phyloP scores from a whole-genome alignment of 2,113 vertebrate species.

The Setophaga petechia region DNA sequence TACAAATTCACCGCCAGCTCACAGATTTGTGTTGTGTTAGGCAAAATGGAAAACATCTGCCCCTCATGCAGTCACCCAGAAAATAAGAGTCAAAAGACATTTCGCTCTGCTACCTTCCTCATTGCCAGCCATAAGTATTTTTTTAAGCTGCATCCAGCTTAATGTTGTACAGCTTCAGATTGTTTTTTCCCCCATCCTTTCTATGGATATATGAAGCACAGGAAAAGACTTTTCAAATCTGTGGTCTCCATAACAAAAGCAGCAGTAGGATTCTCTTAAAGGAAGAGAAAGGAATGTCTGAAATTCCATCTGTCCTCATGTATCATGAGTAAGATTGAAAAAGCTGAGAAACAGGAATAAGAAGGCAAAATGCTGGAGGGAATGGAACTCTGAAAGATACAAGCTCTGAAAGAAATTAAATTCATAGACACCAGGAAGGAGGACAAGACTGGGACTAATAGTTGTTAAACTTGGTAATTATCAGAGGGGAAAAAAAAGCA shows the following conservation, averaged over 20 bases:
- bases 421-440: not conserved
- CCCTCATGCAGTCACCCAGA: not conserved
- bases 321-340: not conserved
- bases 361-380: not conserved
- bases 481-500: not conserved
- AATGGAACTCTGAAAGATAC: not conserved
- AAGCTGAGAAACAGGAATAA: not conserved
- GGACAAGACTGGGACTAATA: not conserved
- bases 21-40: not conserved
- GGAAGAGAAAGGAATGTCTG: not conserved
- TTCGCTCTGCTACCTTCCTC: not conserved
- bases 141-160: not conserved
- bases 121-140: not conserved
- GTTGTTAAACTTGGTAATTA: not conserved
- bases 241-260: not conserved
- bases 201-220: not conserved
- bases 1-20: not conserved
- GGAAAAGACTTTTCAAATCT: not conserved
- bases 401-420: not conserved
- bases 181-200: not conserved
- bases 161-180: not conserved
- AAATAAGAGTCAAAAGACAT: constrained; percentile 9
- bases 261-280: not conserved
- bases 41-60: not conserved
- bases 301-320: not conserved